These are phyloP conservation scores for Clarias laeviceps DNA, from an alignment of 2,797 vertebrate species.

Conservation along the genomic window DNA sequence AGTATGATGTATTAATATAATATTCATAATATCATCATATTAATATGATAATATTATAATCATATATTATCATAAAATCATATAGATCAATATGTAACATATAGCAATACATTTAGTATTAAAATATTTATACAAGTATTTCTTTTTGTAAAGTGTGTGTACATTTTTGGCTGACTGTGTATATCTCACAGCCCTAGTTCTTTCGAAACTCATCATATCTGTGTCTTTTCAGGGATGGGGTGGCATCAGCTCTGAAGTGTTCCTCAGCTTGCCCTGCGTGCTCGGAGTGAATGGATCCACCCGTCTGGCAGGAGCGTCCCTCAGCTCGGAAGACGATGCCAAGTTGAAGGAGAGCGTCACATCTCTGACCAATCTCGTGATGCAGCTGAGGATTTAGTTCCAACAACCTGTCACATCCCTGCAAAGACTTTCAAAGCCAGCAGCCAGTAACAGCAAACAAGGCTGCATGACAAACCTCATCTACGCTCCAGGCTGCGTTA, in stretches of 20 bases:
- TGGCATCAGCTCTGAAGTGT: slow-evolving; percentile 82
- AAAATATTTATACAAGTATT: too few relatives aligned
- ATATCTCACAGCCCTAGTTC: background rate
- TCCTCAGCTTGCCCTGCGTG: slow-evolving; percentile 90
- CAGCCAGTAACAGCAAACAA: background rate
- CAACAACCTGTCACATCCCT: background rate
- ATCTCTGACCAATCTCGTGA: slow-evolving; percentile 81
- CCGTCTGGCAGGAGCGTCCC: slow-evolving; percentile 73
- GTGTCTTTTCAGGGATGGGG: slow-evolving; percentile 72
- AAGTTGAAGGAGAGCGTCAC: slow-evolving; percentile 81
- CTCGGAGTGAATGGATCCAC: slow-evolving; percentile 82
- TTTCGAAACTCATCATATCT: background rate
- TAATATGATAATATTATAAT: too few relatives aligned
- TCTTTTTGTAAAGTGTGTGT: too few relatives aligned
- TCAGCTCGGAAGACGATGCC: slow-evolving; percentile 74
- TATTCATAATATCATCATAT: too few relatives aligned
- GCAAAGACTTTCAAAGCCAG: background rate
- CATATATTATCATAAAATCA: too few relatives aligned
- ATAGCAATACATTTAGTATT: too few relatives aligned
- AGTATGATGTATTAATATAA: background rate
- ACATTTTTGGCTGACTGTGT: too few relatives aligned
- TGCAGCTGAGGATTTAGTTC: slow-evolving; percentile 78
- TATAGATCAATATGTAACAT: too few relatives aligned
- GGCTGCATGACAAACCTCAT: background rate
- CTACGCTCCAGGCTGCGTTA: background rate